phyloP scores from a whole-genome alignment of 2,113 vertebrate genomes.

The Proteles cristata region DNA sequence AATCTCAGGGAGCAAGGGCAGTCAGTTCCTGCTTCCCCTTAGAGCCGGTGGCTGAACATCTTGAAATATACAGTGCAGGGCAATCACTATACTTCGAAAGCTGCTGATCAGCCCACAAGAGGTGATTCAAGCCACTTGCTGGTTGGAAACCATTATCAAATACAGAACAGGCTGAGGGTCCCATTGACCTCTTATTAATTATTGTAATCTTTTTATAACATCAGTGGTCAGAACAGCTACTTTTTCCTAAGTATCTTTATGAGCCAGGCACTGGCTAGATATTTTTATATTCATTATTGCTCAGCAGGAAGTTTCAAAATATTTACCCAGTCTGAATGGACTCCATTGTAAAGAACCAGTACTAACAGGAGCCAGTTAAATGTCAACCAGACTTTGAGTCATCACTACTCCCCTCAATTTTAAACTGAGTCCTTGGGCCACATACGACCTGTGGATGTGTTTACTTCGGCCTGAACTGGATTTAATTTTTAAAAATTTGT shows the following conservation, averaged over 20 bases:
- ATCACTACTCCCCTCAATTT: neutral
- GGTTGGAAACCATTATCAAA: neutral
- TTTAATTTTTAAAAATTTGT: conserved; percentile 51
- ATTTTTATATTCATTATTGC: neutral
- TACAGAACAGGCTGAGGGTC: neutral
- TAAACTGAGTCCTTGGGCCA: neutral
- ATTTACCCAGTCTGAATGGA: neutral
- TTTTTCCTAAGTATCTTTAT: neutral
- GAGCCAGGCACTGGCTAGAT: neutral
- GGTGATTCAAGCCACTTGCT: neutral
- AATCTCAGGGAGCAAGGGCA: neutral
- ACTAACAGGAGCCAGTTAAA: neutral
- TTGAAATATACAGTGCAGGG: too few species aligned
- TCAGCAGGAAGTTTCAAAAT: neutral
- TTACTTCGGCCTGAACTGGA: neutral
- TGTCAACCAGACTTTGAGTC: neutral
- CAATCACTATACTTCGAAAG: neutral
- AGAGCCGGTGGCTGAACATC: neutral
- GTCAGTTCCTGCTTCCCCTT: neutral
- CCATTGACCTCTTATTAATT: neutral
- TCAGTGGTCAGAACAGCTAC: neutral
- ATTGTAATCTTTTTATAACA: neutral
- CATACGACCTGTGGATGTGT: neutral
- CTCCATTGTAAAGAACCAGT: neutral
- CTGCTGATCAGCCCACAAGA: neutral